phyloP scores from a whole-genome alignment of 2,888 invertebrate genomes.

The Seira ritae region DNA sequence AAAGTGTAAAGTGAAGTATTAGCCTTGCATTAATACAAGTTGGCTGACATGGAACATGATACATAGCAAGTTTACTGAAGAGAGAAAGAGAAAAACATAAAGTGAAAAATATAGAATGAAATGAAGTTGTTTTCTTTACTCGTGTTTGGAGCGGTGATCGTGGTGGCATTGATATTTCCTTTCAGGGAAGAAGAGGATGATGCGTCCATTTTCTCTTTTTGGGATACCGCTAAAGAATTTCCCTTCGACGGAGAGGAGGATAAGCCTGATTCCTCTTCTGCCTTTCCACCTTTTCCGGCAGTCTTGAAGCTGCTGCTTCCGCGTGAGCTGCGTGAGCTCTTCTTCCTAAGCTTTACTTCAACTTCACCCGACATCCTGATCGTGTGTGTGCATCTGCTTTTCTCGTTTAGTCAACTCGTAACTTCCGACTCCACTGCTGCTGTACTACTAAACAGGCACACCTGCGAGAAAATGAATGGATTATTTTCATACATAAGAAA shows the following conservation, averaged over 20 bases:
- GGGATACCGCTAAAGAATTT: too few species aligned
- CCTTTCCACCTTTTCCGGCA: neutral
- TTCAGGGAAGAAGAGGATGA: slow-evolving; percentile 40
- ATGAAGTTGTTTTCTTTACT: neutral
- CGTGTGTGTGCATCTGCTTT: neutral
- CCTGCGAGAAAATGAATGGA: too few species aligned
- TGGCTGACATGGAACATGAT: slow-evolving; percentile 19
- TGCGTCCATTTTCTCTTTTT: slow-evolving; percentile 41
- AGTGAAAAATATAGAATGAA: slow-evolving; percentile 5
- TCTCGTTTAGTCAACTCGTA: slow-evolving; percentile 2
- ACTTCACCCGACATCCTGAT: slow-evolving; percentile 48
- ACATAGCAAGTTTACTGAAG: slow-evolving; percentile 5
- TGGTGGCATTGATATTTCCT: slow-evolving; percentile 43
- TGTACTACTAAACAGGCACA: too few species aligned
- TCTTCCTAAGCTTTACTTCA: slow-evolving; percentile 32
- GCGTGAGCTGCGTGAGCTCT: slow-evolving; percentile 9
- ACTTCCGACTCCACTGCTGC: neutral
- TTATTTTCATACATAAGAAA: too few species aligned
- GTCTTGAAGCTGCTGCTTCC: slow-evolving; percentile 42
- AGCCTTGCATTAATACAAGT: neutral
- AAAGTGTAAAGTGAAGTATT: too few species aligned
- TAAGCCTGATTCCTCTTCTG: slow-evolving; percentile 29
- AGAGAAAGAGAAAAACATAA: neutral
- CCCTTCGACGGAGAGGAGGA: too few species aligned
- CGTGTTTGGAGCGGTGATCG: neutral